Evolutionary conservation across 2,113 vertebrate species (phyloP).

Genomic region (Phalacrocorax carbo): DNA sequence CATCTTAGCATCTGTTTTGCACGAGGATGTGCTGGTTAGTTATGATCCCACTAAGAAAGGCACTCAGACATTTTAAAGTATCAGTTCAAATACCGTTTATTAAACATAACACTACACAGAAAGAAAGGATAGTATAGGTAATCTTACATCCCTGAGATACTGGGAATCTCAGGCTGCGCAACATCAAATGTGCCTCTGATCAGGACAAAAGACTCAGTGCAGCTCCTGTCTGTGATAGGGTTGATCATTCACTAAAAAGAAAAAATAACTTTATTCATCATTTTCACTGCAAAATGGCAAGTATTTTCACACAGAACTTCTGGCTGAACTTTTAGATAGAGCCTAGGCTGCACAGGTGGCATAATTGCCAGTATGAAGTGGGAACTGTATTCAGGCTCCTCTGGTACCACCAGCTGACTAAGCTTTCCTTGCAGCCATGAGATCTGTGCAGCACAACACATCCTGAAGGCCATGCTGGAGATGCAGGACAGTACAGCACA

Average conservation of each 20-base stretch:
- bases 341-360: fast-evolving
- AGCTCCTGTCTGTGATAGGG: not conserved
- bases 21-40: not conserved
- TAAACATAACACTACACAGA: not conserved
- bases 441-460: not conserved
- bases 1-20: not conserved
- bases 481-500: not conserved
- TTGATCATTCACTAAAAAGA: not conserved
- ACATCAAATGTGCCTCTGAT: not conserved
- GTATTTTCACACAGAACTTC: not conserved
- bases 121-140: not conserved
- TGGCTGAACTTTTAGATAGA: not conserved
- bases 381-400: not conserved
- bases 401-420: not conserved
- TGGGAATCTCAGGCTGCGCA: not conserved
- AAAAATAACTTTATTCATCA: not conserved
- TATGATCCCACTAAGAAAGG: not conserved
- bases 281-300: not conserved
- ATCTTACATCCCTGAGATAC: not conserved
- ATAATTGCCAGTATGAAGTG: not conserved
- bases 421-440: not conserved
- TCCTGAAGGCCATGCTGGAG: not conserved
- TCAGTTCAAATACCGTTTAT: not conserved
- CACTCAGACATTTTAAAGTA: not conserved
- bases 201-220: not conserved